These are phyloP conservation scores for Labroides dimidiatus DNA, from an alignment of 2,797 vertebrate species.

Conservation along the genomic window DNA sequence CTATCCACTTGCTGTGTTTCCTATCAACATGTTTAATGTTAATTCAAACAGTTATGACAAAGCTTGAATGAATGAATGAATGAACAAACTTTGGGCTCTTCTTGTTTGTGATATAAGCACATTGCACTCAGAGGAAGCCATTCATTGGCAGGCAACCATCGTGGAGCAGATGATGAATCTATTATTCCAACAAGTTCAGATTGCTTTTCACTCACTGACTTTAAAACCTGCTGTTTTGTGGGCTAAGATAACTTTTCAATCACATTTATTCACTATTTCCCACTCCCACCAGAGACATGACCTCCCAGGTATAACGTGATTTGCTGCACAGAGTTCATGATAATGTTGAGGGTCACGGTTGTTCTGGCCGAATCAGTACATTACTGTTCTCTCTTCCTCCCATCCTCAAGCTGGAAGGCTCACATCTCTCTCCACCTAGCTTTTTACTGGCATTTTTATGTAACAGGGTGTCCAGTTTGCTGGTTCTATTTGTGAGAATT, in stretches of 20 bases:
- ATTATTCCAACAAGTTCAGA: constrained; percentile 28
- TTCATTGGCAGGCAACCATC: constrained; percentile 31
- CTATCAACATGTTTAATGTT: constrained; percentile 1
- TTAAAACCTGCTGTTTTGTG: constrained; percentile 25
- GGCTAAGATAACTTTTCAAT: constrained; percentile 27
- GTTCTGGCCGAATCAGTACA: constrained; percentile 19
- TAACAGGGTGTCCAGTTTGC: constrained; percentile 10
- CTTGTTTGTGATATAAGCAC: constrained; percentile 7
- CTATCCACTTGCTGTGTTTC: constrained; percentile 8
- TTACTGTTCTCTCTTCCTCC: constrained; percentile 38
- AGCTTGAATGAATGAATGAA: background rate
- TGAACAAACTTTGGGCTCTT: constrained; percentile 4
- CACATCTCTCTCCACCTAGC: constrained; percentile 7
- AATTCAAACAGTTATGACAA: constrained; percentile 10
- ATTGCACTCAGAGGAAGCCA: constrained; percentile 11
- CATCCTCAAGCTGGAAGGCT: constrained; percentile 26
- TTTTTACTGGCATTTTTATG: constrained; percentile 32
- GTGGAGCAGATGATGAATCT: constrained; percentile 49
- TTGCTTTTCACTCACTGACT: constrained; percentile 46
- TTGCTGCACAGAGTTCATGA: constrained; percentile 10
- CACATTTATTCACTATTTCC: constrained; percentile 20
- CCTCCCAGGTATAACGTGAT: constrained; percentile 27
- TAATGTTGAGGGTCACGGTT: constrained; percentile 4
- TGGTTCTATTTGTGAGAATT: constrained; percentile 42
- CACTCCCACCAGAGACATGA: constrained; percentile 20